phyloP scores from a whole-genome alignment of 1,140 invertebrate genomes.

The Drosophila subpulchrella region DNA sequence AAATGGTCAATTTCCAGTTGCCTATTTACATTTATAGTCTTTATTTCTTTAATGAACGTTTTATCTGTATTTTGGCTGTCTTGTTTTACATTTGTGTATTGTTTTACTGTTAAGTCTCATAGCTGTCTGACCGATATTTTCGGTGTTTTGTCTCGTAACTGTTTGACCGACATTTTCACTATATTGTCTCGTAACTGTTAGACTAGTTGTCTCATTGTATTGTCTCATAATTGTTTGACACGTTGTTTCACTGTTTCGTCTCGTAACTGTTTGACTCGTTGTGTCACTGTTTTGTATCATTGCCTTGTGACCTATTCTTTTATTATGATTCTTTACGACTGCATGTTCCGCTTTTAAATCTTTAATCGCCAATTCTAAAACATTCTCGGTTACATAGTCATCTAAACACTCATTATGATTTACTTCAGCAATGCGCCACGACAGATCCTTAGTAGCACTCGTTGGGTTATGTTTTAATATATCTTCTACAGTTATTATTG shows the following conservation, averaged over 20 bases:
- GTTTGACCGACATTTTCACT: too few species aligned
- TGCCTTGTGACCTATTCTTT: neutral
- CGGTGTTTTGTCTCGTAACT: too few species aligned
- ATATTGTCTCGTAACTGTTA: too few species aligned
- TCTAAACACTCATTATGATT: neutral
- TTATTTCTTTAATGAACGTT: neutral
- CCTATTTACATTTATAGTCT: neutral
- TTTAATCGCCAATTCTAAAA: neutral
- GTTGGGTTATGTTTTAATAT: too few species aligned
- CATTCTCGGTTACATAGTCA: neutral
- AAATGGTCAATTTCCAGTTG: neutral
- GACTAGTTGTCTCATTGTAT: neutral
- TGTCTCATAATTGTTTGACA: neutral
- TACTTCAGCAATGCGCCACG: too few species aligned
- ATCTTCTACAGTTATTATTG: too few species aligned
- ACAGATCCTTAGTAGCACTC: too few species aligned
- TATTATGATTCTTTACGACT: neutral
- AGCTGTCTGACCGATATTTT: too few species aligned
- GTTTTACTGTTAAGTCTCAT: neutral
- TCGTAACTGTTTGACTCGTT: neutral
- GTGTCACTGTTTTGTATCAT: neutral
- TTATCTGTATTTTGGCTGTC: neutral
- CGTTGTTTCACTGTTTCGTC: neutral
- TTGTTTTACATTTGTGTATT: neutral
- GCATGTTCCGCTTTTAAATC: neutral